Percentiles rank a stretch among this genome's conserved stretches.
These are phyloP conservation scores for Montipora efflorescens DNA, from an alignment of 64 coral and sea anemone genomes.

Conservation along the genomic window DNA sequence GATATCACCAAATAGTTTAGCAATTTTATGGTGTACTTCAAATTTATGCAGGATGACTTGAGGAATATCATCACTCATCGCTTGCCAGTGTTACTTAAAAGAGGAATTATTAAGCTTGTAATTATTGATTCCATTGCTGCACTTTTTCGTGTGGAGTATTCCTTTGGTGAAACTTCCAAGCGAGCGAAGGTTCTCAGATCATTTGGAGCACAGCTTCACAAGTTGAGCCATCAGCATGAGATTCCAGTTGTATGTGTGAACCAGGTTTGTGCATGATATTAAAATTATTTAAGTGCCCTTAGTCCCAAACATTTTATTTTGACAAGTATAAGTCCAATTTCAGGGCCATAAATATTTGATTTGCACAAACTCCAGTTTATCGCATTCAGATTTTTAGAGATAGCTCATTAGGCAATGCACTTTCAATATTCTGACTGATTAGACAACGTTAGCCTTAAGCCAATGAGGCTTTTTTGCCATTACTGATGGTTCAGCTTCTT, in stretches of 20 bases:
- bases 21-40: background rate
- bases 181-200: constrained; percentile 82
- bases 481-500: too few species aligned
- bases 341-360: too few species aligned
- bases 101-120: constrained; percentile 78
- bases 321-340: too few species aligned
- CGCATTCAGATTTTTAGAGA: too few species aligned
- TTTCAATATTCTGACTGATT: too few species aligned
- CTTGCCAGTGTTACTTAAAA: constrained; percentile 81
- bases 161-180: constrained; percentile 71
- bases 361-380: too few species aligned
- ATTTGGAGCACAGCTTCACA: constrained; percentile 90
- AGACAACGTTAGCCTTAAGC: too few species aligned
- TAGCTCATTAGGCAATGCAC: too few species aligned
- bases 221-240: constrained; percentile 65
- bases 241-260: constrained; percentile 91
- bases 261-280: constrained; percentile 69
- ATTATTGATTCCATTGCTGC: constrained; percentile 94
- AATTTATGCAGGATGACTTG: constrained; percentile 75
- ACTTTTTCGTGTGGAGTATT: constrained; percentile 90
- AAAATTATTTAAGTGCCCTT: background rate
- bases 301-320: too few species aligned
- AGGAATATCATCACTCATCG: constrained; percentile 76
- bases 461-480: too few species aligned
- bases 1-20: background rate